These are phyloP conservation scores for Chaetogeoica ovagalla DNA, from an alignment of 2,888 invertebrate genomes.

Conservation along the genomic window DNA sequence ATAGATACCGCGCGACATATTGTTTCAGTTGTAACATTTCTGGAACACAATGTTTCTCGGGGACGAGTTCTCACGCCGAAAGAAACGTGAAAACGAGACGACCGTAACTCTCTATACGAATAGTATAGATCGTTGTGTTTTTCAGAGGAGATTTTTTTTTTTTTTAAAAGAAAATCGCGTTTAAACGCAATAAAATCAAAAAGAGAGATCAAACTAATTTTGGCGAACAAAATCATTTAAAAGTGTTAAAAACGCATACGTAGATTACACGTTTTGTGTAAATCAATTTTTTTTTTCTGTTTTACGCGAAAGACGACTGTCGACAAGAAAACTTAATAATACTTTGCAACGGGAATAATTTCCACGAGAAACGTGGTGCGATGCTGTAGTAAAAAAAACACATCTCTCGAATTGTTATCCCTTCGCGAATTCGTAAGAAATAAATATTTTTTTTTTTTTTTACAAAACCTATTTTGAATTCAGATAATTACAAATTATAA, in stretches of 20 bases:
- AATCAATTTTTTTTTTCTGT: neutral
- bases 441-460: too few species aligned
- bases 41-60: neutral
- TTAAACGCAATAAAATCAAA: neutral
- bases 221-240: neutral
- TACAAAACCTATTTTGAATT: too few species aligned
- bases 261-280: neutral
- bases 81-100: neutral
- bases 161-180: constrained; percentile 1
- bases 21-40: constrained; percentile 1
- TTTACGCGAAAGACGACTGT: neutral
- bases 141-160: neutral
- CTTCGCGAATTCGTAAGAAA: too few species aligned
- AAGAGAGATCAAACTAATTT: neutral
- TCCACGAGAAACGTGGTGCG: too few species aligned
- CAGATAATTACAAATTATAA: too few species aligned
- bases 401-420: too few species aligned
- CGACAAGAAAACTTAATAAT: too few species aligned
- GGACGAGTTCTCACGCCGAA: neutral
- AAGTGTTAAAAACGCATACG: neutral
- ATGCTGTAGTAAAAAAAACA: too few species aligned
- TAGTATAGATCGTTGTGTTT: neutral
- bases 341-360: too few species aligned
- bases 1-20: neutral
- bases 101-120: neutral